Base-by-base conservation (phyloP, 2,888 invertebrate species). In the Drosophila paracracens region DNA sequence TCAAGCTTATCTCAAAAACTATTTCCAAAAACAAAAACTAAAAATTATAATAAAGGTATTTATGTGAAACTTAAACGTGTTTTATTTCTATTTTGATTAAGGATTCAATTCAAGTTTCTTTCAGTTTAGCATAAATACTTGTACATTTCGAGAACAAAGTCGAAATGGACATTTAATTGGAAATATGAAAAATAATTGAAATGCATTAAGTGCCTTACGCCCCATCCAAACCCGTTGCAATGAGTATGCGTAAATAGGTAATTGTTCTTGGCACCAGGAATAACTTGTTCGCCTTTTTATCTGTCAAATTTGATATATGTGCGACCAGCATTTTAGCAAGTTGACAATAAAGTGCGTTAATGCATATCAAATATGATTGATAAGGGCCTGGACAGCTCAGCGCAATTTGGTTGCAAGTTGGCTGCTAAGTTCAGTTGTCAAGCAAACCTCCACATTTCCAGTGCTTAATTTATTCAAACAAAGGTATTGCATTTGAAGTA, bases 1-100 rank as follows among this genome's bases (percentile, higher is more conserved):
- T 86, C 87, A 89, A 88, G 91, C 91, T 91, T 89, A 91, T 90
- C 89, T 91, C 91, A 85, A 89, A 67, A 90, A 88, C 73, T 81
- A 89, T 90, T 89, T 88, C 90, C 80, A 85, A 83, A 81, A 62
- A 81, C 82, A 79, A 83, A 83, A 81, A 77, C 85, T 75, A 80
- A 82, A 77, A 79, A 89, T 78, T 88, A 90, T 89, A 87, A 87
- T 90, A 87, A 87, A 87, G 72, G 87, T 87, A 87, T 87, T 90
- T 89, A 89, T 91, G 91, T 91, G 89, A 87, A 82, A 75, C 25
- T 51, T 33, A 27, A 25, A 18, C 21, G 66, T 52, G 62, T 84
- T 74, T 77, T 65, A 36, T 54, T 81, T 76, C 25, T 5, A 36
- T 4, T 33, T 2, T 7, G 2, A 27, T 21, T 10, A 16, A 21